Base-by-base conservation (phyloP, 2,888 invertebrate genomes). In the Exephanes ischioxanthus region DNA sequence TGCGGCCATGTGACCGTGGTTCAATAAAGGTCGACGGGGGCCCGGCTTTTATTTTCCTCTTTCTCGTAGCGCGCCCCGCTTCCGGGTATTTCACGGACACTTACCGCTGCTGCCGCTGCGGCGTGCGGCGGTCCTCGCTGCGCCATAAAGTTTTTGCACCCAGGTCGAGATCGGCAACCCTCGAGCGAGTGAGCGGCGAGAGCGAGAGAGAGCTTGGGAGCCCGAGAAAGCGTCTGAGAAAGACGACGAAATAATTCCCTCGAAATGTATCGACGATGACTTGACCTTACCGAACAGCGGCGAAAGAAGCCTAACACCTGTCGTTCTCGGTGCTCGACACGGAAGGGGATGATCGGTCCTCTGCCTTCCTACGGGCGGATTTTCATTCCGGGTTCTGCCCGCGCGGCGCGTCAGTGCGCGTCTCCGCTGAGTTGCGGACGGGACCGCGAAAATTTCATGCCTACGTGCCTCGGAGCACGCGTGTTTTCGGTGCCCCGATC, bases 71-170 rank as follows among this genome's bases (percentile, higher is more conserved):
- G 45, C 67, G 22, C 41, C n/a, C n/a, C 68, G 77, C 41, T 68
- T 77, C 77, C 55, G 41, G 68, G 78, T 70, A 78, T 78, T 61
- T 78, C 70, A 78, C 61, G 78, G 70, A 48, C 68, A 48, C 58
- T 78, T 26, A 14, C 58, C 68, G 19, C 19, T 45, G 73, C 26
- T 55, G 67, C 37, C 16, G 68, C 41, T 41, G 55, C 66, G 19
- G 76, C 76, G 51, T 26, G 51, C 76, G 26, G 58, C 22, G 19
- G 48, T 51, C 66, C 14, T 37, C 22, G 55, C 77, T 77, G 77
- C 58, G 77, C 55, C 68, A 68, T 68, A 77, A 77, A 77, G 33
- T 68, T 67, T 45, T 53, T 33, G 67, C 41, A 26, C 66, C 22
- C 77, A 41, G 53, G 2, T 19, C 37, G 77, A 68, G 26, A 77